These are phyloP conservation scores for Nannospalax galili DNA, from an alignment of 2,113 vertebrate species.

Conservation along the genomic window DNA sequence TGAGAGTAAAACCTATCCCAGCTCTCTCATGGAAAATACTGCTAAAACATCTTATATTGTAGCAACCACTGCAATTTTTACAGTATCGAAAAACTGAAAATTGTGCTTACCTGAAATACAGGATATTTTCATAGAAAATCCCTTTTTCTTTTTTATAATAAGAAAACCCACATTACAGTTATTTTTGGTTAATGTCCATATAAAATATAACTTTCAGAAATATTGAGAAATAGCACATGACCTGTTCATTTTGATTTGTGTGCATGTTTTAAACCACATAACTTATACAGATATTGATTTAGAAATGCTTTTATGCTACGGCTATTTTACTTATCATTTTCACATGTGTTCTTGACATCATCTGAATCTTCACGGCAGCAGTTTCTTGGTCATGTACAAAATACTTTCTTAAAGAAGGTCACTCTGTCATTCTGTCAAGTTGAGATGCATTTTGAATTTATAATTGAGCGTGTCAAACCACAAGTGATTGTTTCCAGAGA, in stretches of 20 bases:
- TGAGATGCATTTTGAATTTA: neutral
- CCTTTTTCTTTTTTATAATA: neutral
- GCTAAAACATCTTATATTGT: accelerated
- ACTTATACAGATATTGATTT: neutral
- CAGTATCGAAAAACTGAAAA: neutral
- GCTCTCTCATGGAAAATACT: neutral
- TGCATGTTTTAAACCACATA: neutral
- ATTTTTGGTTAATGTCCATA: neutral
- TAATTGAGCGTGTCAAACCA: neutral
- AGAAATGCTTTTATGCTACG: neutral
- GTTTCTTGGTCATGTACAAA: neutral
- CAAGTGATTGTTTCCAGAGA: neutral
- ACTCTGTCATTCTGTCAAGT: neutral
- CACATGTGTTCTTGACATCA: neutral
- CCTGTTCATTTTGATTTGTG: neutral
- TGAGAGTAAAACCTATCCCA: neutral
- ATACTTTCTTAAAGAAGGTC: neutral
- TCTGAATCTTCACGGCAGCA: accelerated
- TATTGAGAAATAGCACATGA: neutral
- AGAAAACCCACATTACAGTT: neutral
- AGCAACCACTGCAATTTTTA: neutral
- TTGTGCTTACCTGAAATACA: neutral
- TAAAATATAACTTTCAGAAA: neutral
- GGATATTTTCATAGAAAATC: neutral
- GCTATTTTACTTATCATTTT: neutral